Conservation (phyloP, 2,113 vertebrate species). For the Poeciliopsis prolifica region DNA sequence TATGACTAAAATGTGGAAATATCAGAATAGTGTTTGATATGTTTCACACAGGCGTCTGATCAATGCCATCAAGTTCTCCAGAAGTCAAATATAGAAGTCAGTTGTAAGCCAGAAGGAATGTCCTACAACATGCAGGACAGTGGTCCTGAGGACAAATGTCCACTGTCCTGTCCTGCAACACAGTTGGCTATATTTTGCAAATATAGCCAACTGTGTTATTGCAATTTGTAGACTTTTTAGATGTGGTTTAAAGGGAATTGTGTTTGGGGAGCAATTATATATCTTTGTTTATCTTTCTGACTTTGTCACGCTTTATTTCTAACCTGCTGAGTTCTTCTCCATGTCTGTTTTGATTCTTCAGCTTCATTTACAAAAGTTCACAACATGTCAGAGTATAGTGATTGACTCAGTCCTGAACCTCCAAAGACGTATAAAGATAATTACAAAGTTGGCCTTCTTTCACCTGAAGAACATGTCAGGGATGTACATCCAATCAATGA, state of each 20-base stretch:
- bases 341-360: no score
- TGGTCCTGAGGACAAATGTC: neutral
- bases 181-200: neutral
- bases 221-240: neutral
- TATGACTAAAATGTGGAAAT: neutral
- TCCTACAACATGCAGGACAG: no score
- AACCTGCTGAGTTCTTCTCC: no score
- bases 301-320: neutral
- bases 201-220: neutral
- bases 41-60: neutral
- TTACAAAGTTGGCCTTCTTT: no score
- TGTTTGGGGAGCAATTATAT: neutral
- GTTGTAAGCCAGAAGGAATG: no score
- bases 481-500: no score
- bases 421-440: no score
- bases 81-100: neutral
- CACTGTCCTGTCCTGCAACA: neutral
- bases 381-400: no score
- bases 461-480: no score
- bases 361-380: no score
- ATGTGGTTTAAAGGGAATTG: neutral
- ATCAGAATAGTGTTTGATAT: neutral
- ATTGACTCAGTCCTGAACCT: no score
- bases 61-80: neutral
- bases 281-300: neutral